Base-by-base conservation (phyloP, 2,888 invertebrate genomes). In the Drosophila antonietae region DNA sequence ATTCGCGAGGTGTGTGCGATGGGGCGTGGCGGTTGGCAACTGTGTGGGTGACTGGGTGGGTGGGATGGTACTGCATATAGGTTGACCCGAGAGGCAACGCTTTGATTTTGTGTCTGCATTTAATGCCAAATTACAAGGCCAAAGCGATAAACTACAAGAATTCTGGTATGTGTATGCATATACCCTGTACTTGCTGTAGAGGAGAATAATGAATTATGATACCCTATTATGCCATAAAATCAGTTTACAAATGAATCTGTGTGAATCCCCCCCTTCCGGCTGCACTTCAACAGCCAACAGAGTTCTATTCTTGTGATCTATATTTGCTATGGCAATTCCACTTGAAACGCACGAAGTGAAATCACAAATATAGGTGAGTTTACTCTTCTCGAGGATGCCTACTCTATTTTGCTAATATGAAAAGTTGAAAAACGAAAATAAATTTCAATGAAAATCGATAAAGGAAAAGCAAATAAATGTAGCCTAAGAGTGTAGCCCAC, bases 101-200 rank as follows among this genome's bases (percentile, higher is more conserved):
- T 74, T 61, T 77, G 74, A 74, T 77, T 78, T 74, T 70, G 61
- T 72, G 57, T 81, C 80, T 82, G 81, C 85, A 78, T 82, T 82
- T 82, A 75, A 82, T 80, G 85, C 71, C 67, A 70, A 71, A 71
- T 67, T 74, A 63, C 65, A 73, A 65, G 65, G 73, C 44, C 64
- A 41, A 44, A 41, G 35, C 64, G 49, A 76, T 77, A 77, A 73
- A 73, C 73, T 61, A 35, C 73, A 68, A 52, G n/a, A 47, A 37
- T n/a, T 33, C 20, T 14, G 44, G 46, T 14, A 14, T n/a, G 12
- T n/a, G 20, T 3, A 14, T 37, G n/a, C 41, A 43, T 10, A 73
- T 62, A 73, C 49, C 49, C 73, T 62, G 55, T 55, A 46, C 12
- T 12, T 23, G 33, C 23, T 39, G 23, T 20, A 23, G 39, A 23